Evolutionary conservation across 2,888 invertebrate species (phyloP).

Genomic region (Drosophila hawaiiensis): DNA sequence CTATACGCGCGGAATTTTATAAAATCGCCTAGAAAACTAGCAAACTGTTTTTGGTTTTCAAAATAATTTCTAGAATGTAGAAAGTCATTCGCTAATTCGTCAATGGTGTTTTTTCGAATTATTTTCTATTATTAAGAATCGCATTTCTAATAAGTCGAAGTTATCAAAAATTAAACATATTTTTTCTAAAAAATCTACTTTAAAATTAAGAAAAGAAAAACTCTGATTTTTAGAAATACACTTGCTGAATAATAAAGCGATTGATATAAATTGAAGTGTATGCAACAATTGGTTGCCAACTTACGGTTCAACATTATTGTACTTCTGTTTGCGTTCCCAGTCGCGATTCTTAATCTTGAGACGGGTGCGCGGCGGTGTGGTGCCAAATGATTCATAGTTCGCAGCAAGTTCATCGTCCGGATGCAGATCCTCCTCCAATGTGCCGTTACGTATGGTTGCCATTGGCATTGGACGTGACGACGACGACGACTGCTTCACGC

Average conservation of each 20-base stretch:
- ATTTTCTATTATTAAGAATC: background rate
- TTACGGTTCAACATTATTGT: constrained; percentile 78
- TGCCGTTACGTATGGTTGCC: constrained; percentile 51
- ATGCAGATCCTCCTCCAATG: constrained; percentile 79
- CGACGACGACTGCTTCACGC: constrained; percentile 78
- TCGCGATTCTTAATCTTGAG: constrained; percentile 88
- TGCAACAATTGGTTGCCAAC: constrained; percentile 34
- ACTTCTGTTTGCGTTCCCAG: constrained; percentile 85
- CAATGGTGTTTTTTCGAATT: background rate
- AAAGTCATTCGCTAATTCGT: background rate
- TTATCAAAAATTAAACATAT: too few species aligned
- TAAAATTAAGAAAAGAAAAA: too few species aligned
- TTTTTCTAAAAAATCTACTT: too few species aligned
- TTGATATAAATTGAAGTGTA: background rate
- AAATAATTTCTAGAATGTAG: background rate
- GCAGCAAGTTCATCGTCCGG: constrained; percentile 85
- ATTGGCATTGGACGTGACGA: constrained; percentile 70
- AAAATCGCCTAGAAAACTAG: too few species aligned
- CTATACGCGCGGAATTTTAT: background rate
- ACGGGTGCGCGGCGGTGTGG: constrained; percentile 92
- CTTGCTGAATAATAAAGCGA: background rate
- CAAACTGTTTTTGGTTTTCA: background rate
- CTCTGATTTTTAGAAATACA: background rate
- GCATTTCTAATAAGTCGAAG: background rate
- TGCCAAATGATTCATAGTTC: constrained; percentile 89